A percentile compares a stretch with the other conserved stretches of the same genome.
These are phyloP conservation scores for Orchestia grillus DNA, from an alignment of 1,140 invertebrate genomes.

Conservation along the genomic window DNA sequence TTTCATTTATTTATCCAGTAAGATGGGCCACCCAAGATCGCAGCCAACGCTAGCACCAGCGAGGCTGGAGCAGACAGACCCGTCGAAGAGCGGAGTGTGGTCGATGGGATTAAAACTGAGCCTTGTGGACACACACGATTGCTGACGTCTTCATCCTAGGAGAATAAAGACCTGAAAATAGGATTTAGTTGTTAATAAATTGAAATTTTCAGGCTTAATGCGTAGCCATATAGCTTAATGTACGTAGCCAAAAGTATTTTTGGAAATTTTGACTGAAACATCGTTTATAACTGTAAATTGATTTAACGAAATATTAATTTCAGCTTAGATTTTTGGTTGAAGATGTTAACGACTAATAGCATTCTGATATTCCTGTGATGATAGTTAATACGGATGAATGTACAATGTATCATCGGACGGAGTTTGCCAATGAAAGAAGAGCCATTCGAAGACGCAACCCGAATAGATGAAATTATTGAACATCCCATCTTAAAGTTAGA, in stretches of 20 bases:
- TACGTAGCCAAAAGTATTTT: too few species aligned
- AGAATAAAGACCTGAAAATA: neutral
- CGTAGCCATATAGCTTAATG: neutral
- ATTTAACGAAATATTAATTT: neutral
- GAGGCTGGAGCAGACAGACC: neutral
- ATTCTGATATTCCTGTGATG: too few species aligned
- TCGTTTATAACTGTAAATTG: neutral
- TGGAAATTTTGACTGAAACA: too few species aligned
- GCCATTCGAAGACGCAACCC: too few species aligned
- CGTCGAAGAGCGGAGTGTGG: neutral
- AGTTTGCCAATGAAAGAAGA: too few species aligned
- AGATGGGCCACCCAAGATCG: constrained; percentile 10
- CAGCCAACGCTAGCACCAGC: neutral
- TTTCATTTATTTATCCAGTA: constrained; percentile 38
- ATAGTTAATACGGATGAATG: too few species aligned
- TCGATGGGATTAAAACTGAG: neutral
- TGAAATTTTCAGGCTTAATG: neutral
- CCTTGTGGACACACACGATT: neutral
- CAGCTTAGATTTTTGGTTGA: too few species aligned
- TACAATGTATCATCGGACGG: too few species aligned
- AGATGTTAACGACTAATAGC: too few species aligned
- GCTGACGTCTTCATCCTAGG: neutral
- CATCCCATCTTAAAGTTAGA: too few species aligned
- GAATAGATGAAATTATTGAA: too few species aligned
- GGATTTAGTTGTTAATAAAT: neutral